These are phyloP conservation scores for Tupaia chinensis DNA, from an alignment of 2,113 vertebrate genomes.

Conservation along the genomic window DNA sequence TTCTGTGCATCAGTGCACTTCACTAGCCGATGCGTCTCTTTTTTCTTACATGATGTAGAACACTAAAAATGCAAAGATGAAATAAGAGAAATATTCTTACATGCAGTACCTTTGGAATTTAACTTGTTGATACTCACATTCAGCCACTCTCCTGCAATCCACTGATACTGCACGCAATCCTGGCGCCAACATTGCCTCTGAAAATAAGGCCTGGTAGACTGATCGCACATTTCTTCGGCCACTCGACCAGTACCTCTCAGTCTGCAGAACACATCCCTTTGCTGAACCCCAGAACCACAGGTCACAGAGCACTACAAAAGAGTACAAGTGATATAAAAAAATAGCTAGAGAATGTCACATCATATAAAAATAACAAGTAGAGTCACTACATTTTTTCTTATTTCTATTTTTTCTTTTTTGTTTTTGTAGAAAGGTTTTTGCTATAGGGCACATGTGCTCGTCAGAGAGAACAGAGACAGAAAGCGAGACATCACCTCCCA, in stretches of 20 bases:
- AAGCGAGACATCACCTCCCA: too few relatives aligned
- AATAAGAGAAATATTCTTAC: not conserved
- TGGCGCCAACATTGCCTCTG: constrained; percentile 85
- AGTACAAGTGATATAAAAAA: not conserved
- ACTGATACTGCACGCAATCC: constrained; percentile 88
- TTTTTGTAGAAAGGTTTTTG: too few relatives aligned
- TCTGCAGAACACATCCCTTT: constrained; percentile 92
- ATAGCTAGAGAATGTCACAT: not conserved
- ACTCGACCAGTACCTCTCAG: constrained; percentile 88
- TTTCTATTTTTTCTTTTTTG: not conserved
- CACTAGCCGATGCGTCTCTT: constrained; percentile 86
- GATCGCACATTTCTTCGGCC: constrained; percentile 86
- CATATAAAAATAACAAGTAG: not conserved
- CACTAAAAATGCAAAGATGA: constrained; percentile 87
- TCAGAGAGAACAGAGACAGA: too few relatives aligned
- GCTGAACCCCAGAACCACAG: constrained; percentile 92
- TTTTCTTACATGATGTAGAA: constrained; percentile 88
- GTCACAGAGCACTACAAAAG: constrained; percentile 92
- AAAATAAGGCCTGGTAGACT: constrained; percentile 73
- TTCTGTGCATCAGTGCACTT: constrained; percentile 87
- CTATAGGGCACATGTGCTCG: too few relatives aligned
- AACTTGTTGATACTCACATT: constrained; percentile 87
- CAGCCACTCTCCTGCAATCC: constrained; percentile 89
- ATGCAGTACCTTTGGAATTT: not conserved
- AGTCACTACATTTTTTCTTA: not conserved